Conservation (phyloP, 2,888 invertebrate species). For the Orthosia gothica region DNA sequence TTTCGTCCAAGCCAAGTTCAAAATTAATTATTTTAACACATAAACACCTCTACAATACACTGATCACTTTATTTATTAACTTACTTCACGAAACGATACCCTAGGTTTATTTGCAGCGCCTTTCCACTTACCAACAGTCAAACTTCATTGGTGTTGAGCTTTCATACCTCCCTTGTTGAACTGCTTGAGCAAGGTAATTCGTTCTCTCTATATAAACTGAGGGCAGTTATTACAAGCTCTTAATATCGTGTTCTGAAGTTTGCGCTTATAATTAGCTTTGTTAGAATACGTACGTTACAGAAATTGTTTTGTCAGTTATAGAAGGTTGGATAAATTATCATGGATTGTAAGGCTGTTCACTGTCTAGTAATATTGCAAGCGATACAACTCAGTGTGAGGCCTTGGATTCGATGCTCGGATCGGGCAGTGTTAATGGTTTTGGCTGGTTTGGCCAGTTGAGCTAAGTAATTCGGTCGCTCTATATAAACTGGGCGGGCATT, state of each 20-base stretch:
- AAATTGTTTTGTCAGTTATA: background rate
- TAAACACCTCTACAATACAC: background rate
- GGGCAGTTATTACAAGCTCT: constrained; percentile 25
- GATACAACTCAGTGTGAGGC: background rate
- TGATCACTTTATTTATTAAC: constrained; percentile 21
- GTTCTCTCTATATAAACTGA: constrained; percentile 21
- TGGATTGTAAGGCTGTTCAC: no score
- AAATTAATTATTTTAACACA: background rate
- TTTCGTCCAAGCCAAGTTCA: background rate
- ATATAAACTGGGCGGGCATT: constrained; percentile 22
- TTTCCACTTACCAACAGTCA: constrained; percentile 39
- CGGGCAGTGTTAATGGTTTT: no score
- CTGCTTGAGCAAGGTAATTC: constrained; percentile 19
- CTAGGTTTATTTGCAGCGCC: constrained; percentile 5
- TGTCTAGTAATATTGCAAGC: background rate
- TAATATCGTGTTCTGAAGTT: constrained; percentile 35
- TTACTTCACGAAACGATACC: constrained; percentile 7
- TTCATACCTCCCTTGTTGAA: constrained; percentile 26
- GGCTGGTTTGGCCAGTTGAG: background rate
- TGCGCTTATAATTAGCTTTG: constrained; percentile 14
- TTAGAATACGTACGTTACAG: background rate
- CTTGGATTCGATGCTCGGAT: no score
- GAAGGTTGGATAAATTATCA: no score
- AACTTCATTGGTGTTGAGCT: constrained; percentile 32
- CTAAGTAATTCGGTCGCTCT: constrained; percentile 18